Evolutionary conservation across 2,113 vertebrate species (phyloP), one percentile per base, ranked within the genome.

Genomic region (Ciconia boyciana): DNA sequence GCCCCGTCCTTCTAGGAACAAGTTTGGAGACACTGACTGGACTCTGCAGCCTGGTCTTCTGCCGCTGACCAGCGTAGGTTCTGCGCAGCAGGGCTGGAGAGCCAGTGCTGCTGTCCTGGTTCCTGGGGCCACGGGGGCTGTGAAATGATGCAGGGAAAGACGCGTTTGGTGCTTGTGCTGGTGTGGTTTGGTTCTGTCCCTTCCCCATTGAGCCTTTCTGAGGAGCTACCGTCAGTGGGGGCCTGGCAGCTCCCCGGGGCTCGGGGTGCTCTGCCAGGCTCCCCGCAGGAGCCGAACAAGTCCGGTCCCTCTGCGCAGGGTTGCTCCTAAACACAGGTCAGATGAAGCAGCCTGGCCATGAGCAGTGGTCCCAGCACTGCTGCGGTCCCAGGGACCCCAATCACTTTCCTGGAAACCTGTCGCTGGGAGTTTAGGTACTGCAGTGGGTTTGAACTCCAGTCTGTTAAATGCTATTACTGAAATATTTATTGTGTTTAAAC

Each of bases 401-500:
- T 34, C 3, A 25, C 82, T 64, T 55, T 87, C 58, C 90, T 31
- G 24, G 90, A 89, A 70, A 83, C 87, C 62, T 72, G 76, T n/a
- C 31, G 61, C 93, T 78, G 87, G 96, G 93, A 77, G 62, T 43
- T 87, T n/a, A 85, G 95, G 91, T 84, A 62, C 96, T 93, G 88
- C 93, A 72, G 83, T 87, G 95, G 81, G 91, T 94, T 94, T 94
- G 93, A 88, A 88, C 96, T 94, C 90, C 80, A 44, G 79, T 89
- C 95, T 90, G 94, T 96, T 92, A 69, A 86, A 91, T 91, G 90
- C 87, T 95, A 81, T 92, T 95, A 86, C 96, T 79, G 95, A 96
- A 95, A 90, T 98, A 97, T 98, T 98, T 98, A 97, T 98, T 98
- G 96, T 97, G 97, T 97, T 96, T 87, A 58, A 85, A 92, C 75